Evolutionary conservation across 2,888 invertebrate genomes (phyloP), one percentile per base, ranked within the genome.

Genomic region (Drosophila rellima): DNA sequence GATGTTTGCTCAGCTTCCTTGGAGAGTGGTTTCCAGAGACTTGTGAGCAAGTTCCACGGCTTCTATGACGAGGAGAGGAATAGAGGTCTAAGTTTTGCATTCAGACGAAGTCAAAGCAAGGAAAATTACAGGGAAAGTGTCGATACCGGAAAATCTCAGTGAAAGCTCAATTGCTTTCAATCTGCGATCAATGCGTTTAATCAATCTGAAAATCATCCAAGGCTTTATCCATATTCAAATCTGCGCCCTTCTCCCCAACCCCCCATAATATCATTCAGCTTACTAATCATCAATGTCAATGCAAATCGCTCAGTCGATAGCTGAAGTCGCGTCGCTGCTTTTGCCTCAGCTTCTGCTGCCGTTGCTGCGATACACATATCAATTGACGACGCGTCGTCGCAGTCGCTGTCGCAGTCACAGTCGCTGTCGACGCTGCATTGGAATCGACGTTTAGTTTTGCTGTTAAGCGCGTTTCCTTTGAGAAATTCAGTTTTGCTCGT

Each of bases 401-500:
- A 3, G 50, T 33, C 62, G 70, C 55, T 15, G 40, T 42, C 15
- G 18, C 47, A 7, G 35, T 26, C 57, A 11, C 10, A 33, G 64
- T 54, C 81, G 66, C 62, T 60, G 68, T 55, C 62, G 62, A 15
- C 48, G 37, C 55, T 44, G 64, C 61, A 8, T 44, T 20, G 39
- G 44, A 52, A 45, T 50, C 62, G 52, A 35, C 52, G 60, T 78
- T 78, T 72, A 62, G 78, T 67, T 72, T 56, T 76, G 76, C 78
- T 77, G 72, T 64, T 79, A 75, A 78, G 78, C 80, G 74, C 64
- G 56, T 79, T 91, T 88, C 79, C 85, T 88, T 89, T 63, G 82
- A 85, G 80, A 89, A 80, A 68, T 82, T 91, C 72, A 91, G 91
- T 91, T 81, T 75, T 47, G 73, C 75, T 77, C 75, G 78, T 78